These are phyloP conservation scores for Boulengeromyrus knoepffleri DNA, from an alignment of 2,113 vertebrate species.

Conservation along the genomic window DNA sequence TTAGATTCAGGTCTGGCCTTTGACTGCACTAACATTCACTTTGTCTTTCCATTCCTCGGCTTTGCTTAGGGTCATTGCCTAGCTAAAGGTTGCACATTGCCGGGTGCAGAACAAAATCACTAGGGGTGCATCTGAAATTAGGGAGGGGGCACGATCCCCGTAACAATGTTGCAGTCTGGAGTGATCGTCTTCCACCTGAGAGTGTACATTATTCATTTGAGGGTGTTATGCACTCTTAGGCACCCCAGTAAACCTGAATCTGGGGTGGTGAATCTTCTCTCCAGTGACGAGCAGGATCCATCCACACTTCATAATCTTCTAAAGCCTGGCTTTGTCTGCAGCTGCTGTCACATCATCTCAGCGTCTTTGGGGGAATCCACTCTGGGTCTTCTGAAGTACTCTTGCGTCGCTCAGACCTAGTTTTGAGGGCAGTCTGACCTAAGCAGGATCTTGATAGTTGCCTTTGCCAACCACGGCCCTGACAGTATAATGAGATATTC, in stretches of 20 bases:
- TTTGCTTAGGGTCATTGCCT: neutral
- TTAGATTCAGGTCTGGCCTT: neutral
- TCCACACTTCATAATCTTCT: neutral
- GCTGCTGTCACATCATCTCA: neutral
- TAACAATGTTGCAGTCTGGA: neutral
- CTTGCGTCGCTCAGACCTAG: neutral
- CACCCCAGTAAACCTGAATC: neutral
- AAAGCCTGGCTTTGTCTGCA: neutral
- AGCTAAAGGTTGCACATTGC: neutral
- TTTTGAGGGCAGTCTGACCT: neutral
- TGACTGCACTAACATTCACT: neutral
- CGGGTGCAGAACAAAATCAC: neutral
- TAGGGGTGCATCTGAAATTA: neutral
- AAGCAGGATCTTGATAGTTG: neutral
- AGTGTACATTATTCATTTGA: neutral
- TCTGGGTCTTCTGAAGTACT: neutral
- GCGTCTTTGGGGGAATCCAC: neutral
- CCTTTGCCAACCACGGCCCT: neutral
- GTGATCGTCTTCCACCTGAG: neutral
- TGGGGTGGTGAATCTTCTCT: neutral
- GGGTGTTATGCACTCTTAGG: neutral
- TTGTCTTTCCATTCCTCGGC: neutral
- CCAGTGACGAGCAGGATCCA: neutral
- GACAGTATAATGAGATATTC: neutral
- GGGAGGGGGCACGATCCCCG: neutral